Evolutionary conservation across 2,113 vertebrate genomes (phyloP).

Genomic region (Ornithorhynchus anatinus): DNA sequence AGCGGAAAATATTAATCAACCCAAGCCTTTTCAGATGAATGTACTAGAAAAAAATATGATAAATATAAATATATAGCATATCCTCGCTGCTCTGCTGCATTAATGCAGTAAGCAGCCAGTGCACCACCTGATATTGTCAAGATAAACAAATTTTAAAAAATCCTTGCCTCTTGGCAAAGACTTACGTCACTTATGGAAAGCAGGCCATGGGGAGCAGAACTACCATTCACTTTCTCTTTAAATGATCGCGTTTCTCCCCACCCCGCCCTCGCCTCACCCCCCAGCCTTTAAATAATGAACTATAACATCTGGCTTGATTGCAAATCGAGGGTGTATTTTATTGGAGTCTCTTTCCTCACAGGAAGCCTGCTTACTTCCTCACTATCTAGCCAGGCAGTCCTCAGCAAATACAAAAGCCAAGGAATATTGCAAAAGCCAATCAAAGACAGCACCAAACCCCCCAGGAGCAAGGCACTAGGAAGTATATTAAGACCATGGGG

Average conservation of each 20-base stretch:
- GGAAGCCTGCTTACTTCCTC: not conserved
- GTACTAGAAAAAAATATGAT: conserved; percentile 71
- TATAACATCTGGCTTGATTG: not conserved
- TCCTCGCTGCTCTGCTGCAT: conserved; percentile 49
- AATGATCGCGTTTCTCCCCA: not conserved
- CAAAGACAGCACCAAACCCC: not conserved
- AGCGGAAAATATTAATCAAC: conserved; percentile 99
- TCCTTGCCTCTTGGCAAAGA: conserved; percentile 22
- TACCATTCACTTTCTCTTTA: conserved; percentile 10
- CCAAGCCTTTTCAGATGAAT: conserved; percentile 80
- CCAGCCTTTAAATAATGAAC: not conserved
- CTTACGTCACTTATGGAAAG: conserved; percentile 31
- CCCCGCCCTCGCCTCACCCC: not conserved
- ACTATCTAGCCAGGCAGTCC: not conserved
- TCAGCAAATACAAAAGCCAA: not conserved
- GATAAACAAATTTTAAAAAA: conserved; percentile 64
- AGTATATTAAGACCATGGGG: accelerated
- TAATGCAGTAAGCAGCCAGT: conserved; percentile 50
- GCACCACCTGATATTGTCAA: conserved; percentile 47
- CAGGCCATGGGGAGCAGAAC: not conserved
- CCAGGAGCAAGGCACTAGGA: not conserved
- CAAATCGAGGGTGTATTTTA: not conserved
- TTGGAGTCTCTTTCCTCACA: not conserved
- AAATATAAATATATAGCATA: conserved; percentile 79
- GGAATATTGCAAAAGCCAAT: accelerated